Conservation (phyloP, 2,888 invertebrate genomes). For the Polyploca ridens region DNA sequence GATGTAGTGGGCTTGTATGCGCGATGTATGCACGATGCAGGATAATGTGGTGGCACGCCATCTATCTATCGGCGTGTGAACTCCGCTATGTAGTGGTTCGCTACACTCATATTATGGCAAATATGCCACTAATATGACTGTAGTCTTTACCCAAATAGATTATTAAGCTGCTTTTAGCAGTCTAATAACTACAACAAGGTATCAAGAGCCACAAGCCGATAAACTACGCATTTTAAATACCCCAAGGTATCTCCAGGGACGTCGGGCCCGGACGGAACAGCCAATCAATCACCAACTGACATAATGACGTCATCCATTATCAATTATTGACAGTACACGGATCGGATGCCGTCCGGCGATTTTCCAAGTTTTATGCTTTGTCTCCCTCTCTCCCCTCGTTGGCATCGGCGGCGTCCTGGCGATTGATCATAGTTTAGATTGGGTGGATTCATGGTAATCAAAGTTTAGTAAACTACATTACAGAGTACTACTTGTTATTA, state of each 20-base stretch:
- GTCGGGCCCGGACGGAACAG: slow-evolving; percentile 49
- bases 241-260: slow-evolving; percentile 24
- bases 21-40: no score
- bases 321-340: slow-evolving; percentile 81
- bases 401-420: slow-evolving; percentile 18
- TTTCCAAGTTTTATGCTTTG: slow-evolving; percentile 74
- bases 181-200: not conserved
- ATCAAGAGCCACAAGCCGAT: not conserved
- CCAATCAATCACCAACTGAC: slow-evolving; percentile 79
- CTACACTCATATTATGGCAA: no score
- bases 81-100: no score
- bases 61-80: no score
- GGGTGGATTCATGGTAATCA: slow-evolving; percentile 53
- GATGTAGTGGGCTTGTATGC: no score
- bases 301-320: slow-evolving; percentile 83
- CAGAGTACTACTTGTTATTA: slow-evolving; percentile 27
- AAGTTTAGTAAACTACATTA: slow-evolving; percentile 40
- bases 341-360: slow-evolving; percentile 69
- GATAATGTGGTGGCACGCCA: no score
- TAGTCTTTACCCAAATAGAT: not conserved
- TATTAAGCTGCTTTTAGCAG: not conserved
- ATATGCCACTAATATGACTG: not conserved
- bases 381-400: slow-evolving; percentile 24
- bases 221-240: slow-evolving; percentile 21
- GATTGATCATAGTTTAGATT: slow-evolving; percentile 61